A percentile compares a stretch with the other conserved stretches of the same genome.
phyloP scores from a whole-genome alignment of 2,113 vertebrate species.

The Monopterus albus region DNA sequence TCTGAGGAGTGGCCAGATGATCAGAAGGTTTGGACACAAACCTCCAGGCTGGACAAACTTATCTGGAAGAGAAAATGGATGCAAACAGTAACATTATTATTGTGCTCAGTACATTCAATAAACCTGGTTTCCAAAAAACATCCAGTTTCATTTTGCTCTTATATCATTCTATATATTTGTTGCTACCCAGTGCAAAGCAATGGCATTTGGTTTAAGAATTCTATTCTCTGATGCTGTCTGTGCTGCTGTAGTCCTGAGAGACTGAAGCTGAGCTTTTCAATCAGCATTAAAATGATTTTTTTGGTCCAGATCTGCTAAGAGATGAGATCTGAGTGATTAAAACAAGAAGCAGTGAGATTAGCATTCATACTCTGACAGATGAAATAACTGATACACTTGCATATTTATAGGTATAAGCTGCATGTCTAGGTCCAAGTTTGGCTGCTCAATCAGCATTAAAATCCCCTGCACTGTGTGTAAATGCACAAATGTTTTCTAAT shows the following conservation, averaged over 20 bases:
- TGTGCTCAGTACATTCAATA: background rate
- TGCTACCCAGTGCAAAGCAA: background rate
- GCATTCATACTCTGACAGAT: background rate
- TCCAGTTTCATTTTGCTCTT: background rate
- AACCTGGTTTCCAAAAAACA: background rate
- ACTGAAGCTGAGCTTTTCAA: background rate
- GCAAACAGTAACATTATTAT: too few relatives aligned
- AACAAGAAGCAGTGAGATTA: background rate
- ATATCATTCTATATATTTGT: background rate
- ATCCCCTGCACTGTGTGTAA: background rate
- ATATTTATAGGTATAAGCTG: conserved; percentile 9
- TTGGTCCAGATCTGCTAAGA: background rate
- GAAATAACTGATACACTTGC: background rate
- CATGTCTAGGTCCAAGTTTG: background rate
- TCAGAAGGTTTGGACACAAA: background rate
- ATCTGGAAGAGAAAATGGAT: too few relatives aligned
- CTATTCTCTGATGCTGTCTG: background rate
- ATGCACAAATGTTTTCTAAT: background rate
- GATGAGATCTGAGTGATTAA: conserved; percentile 14
- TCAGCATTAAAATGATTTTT: background rate
- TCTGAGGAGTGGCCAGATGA: background rate
- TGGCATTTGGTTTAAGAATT: background rate
- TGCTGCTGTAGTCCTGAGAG: conserved; percentile 5
- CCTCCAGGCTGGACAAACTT: background rate
- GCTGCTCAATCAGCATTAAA: background rate